phyloP scores from a whole-genome alignment of 2,888 invertebrate genomes.

The Hyles lineata region DNA sequence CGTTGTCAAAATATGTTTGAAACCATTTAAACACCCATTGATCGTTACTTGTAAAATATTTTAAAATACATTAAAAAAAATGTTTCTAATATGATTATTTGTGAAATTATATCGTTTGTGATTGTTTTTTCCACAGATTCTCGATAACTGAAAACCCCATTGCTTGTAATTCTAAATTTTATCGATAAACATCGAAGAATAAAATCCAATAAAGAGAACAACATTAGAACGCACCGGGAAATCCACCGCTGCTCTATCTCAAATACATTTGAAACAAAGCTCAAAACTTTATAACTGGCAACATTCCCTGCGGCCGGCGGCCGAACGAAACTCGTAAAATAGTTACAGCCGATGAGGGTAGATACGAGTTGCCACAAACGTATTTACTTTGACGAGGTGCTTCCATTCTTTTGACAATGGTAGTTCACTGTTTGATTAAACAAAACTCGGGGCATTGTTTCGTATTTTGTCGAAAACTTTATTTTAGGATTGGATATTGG shows the following conservation, averaged over 20 bases:
- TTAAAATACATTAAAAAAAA: no score
- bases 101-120: no score
- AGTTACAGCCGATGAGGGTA: constrained; percentile 64
- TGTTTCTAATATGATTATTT: no score
- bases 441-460: constrained; percentile 13
- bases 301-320: constrained; percentile 51
- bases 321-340: constrained; percentile 71
- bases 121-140: not conserved
- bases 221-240: constrained; percentile 12
- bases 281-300: constrained; percentile 47
- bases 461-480: constrained; percentile 1
- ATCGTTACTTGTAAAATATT: no score
- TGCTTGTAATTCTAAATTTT: not conserved
- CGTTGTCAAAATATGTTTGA: no score
- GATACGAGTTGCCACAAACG: constrained; percentile 37
- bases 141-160: no score
- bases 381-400: constrained; percentile 34
- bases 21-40: no score
- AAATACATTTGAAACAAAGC: constrained; percentile 46
- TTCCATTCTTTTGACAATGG: constrained; percentile 35
- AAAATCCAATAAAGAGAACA: constrained; percentile 28
- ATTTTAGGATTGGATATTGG: not conserved
- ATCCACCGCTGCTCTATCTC: constrained; percentile 35
- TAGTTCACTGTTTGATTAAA: constrained; percentile 22
- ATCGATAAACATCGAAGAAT: not conserved